A percentile compares a stretch with the other conserved stretches of the same genome.
phyloP scores from a whole-genome alignment of 2,888 invertebrate genomes.

The Diarsia dahlii region DNA sequence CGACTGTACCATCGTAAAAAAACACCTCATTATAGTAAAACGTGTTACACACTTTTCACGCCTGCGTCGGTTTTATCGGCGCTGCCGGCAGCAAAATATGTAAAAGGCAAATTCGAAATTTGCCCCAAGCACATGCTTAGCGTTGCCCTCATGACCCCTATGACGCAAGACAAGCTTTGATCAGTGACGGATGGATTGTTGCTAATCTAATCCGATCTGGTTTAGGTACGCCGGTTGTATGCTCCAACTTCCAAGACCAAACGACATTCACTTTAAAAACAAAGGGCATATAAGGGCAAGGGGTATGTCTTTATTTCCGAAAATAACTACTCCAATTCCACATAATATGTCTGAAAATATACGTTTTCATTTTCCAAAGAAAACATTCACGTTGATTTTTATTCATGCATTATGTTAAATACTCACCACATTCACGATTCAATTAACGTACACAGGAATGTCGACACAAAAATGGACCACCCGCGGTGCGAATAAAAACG shows the following conservation, averaged over 20 bases:
- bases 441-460: constrained; percentile 60
- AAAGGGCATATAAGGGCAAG: neutral
- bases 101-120: too few relatives aligned
- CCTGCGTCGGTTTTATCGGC: neutral
- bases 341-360: neutral
- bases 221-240: neutral
- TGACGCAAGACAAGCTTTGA: neutral
- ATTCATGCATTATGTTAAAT: constrained; percentile 53
- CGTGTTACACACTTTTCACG: neutral
- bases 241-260: neutral
- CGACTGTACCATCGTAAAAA: too few relatives aligned
- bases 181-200: neutral
- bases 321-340: neutral
- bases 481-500: constrained; percentile 61
- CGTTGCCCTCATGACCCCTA: neutral
- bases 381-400: constrained; percentile 31
- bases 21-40: neutral
- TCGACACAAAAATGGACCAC: constrained; percentile 67
- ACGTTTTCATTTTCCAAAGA: constrained; percentile 26
- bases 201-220: neutral
- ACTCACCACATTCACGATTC: constrained; percentile 48
- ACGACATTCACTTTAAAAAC: neutral
- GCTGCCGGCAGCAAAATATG: neutral
- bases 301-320: neutral
- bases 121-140: neutral